These are phyloP conservation scores for Sciurus vulgaris DNA, from an alignment of 2,797 vertebrate genomes.

Conservation along the genomic window DNA sequence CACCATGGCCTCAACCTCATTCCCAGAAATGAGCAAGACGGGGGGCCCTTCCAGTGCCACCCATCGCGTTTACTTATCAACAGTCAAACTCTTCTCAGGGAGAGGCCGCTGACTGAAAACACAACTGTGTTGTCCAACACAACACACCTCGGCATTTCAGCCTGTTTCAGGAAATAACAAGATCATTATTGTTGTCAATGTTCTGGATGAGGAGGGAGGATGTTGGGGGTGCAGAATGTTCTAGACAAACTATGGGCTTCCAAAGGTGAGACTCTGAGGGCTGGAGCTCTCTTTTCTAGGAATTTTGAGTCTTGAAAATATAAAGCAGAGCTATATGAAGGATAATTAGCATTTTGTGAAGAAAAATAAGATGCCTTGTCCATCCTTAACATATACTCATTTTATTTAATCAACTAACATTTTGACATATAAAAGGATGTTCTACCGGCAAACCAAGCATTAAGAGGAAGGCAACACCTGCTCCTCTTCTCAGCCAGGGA, in stretches of 20 bases:
- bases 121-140: neutral
- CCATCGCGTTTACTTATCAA: neutral
- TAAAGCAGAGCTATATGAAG: neutral
- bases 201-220: neutral
- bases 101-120: neutral
- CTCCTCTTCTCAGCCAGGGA: neutral
- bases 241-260: neutral
- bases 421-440: slow-evolving; percentile 8
- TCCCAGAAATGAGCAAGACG: neutral
- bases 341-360: neutral
- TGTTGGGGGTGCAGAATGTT: neutral
- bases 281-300: neutral
- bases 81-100: neutral
- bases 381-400: neutral
- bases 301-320: neutral
- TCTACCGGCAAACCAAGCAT: neutral
- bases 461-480: neutral
- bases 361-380: neutral
- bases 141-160: neutral
- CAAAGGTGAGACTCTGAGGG: neutral
- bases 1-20: neutral
- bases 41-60: neutral
- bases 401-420: slow-evolving; percentile 28
- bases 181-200: neutral
- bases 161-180: slow-evolving; percentile 1